Base-by-base conservation (phyloP, 2,888 invertebrate species). In the Liopterus haemorrhoidalis region DNA sequence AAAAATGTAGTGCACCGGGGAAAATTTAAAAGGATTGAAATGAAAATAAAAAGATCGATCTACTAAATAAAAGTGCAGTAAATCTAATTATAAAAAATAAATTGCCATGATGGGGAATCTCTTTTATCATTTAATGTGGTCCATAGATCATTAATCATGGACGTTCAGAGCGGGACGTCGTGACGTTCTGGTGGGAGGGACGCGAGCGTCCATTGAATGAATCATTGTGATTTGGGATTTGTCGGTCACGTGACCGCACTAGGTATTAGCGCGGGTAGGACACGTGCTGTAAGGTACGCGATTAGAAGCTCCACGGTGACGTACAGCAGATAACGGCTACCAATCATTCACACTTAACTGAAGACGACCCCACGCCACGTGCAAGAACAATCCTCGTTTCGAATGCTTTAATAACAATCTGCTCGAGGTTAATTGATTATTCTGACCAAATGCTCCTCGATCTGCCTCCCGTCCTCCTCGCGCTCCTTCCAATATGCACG, bases 11-110 rank as follows among this genome's bases (percentile, higher is more conserved):
- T 32, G 9, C 15, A 4, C 9, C 5, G 8, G 12, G 8, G 15
- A 20, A 20, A 42, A 22, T 16, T 24, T 45, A 45, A 45, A 45
- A 45, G 45, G 39, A 39, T 45, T 45, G 39, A 44, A 37, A 44
- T 37, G 38, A 37, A 44, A 44, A 44, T 37, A 44, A 37, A 43
- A 36, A 37, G 15, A 37, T 33, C 38, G 37, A 33, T 22, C 37
- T n/a, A n/a, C n/a, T n/a, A n/a, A n/a, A n/a, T n/a, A n/a, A n/a
- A n/a, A n/a, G n/a, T n/a, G n/a, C n/a, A n/a, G n/a, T n/a, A 60
- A 62, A 64, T 62, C 64, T 64, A 64, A 64, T 64, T 64, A 64
- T 57, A 59, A 62, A 59, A 62, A 63, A 62, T 62, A 62, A 61
- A 61, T 62, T 61, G 59, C 57, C n/a, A n/a, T n/a, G n/a, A n/a